Percentiles rank a stretch among this genome's conserved stretches.
phyloP scores from a whole-genome alignment of 2,113 vertebrate species.

The Spheniscus mendiculus region DNA sequence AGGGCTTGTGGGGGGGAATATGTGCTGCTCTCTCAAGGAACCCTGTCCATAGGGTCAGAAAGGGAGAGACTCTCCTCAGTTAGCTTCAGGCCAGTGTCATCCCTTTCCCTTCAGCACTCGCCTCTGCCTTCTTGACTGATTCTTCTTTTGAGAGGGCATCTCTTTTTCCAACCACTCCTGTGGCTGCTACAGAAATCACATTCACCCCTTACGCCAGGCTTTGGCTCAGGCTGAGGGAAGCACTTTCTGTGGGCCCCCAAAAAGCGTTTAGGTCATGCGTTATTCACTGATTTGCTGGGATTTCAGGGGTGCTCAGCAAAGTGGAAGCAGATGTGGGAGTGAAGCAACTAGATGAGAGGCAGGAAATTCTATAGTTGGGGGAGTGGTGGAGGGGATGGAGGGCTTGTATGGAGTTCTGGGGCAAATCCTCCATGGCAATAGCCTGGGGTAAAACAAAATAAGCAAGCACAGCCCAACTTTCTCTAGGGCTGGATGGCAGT shows the following conservation, averaged over 20 bases:
- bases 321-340: background rate
- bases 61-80: rapidly evolving
- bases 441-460: background rate
- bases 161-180: background rate
- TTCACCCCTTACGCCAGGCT: background rate
- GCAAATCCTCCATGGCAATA: background rate
- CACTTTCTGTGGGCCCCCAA: background rate
- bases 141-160: background rate
- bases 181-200: rapidly evolving
- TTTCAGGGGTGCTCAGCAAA: background rate
- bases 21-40: background rate
- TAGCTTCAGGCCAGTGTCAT: background rate
- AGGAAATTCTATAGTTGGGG: background rate
- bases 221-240: background rate
- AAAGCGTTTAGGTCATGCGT: background rate
- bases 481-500: background rate
- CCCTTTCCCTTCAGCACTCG: background rate
- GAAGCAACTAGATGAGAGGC: background rate
- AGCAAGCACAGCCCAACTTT: background rate
- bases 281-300: background rate
- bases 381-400: background rate
- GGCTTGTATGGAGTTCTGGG: background rate
- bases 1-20: rapidly evolving
- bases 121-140: background rate
- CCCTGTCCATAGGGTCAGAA: background rate